phyloP scores from a whole-genome alignment of 2,797 vertebrate genomes.

The Parauchenoglanis punctatus region DNA sequence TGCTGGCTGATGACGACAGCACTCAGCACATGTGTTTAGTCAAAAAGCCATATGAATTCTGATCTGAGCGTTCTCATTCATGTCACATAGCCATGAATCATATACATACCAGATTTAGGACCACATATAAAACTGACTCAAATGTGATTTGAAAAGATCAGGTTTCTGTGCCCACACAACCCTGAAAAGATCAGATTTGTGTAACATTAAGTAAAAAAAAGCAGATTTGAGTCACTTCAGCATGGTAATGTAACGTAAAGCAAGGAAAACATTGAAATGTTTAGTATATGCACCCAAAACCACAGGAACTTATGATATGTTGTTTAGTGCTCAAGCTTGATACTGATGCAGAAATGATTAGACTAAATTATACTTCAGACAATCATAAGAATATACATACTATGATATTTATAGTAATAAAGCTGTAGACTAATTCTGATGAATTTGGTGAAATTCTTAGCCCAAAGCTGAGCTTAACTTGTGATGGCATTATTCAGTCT shows the following conservation, averaged over 20 bases:
- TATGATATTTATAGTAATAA: background rate
- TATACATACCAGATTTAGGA: no score
- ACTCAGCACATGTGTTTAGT: no score
- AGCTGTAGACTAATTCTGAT: background rate
- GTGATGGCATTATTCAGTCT: background rate
- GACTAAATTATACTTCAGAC: background rate
- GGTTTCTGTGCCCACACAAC: no score
- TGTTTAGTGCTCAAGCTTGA: background rate
- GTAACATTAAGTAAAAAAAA: no score
- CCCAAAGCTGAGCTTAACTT: background rate
- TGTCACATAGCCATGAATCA: no score
- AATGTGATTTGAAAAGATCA: no score
- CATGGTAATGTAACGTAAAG: background rate
- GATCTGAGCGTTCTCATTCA: no score
- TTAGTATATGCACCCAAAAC: background rate
- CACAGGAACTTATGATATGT: background rate
- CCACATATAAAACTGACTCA: no score
- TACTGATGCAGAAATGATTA: background rate
- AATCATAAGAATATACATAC: background rate
- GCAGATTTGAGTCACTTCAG: no score
- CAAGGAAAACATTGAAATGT: background rate
- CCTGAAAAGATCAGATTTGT: no score
- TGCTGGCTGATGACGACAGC: no score
- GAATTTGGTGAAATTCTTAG: background rate
- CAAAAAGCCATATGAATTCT: no score